These are phyloP conservation scores for Myiozetetes cayanensis DNA, from an alignment of 2,113 vertebrate species.

Conservation along the genomic window DNA sequence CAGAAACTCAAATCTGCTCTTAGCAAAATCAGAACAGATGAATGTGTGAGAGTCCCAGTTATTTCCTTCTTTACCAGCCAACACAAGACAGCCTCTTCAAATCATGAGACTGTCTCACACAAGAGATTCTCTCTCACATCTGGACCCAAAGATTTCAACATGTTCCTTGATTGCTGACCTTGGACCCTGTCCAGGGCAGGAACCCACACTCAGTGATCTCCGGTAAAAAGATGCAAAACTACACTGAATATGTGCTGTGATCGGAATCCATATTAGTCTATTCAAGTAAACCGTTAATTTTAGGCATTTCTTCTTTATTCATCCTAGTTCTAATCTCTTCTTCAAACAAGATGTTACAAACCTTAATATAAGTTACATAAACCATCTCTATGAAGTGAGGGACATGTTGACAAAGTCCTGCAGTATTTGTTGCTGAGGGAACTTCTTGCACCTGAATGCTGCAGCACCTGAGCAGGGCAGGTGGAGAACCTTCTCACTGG, in stretches of 20 bases:
- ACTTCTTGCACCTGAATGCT: neutral
- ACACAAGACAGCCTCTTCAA: neutral
- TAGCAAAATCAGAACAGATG: neutral
- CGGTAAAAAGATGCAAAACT: neutral
- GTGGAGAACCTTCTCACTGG: neutral
- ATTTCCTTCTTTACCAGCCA: neutral
- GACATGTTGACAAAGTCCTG: neutral
- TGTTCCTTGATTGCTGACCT: fast-evolving
- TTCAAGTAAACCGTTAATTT: neutral
- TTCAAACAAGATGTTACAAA: neutral
- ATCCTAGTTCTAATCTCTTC: neutral
- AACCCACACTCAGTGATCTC: neutral
- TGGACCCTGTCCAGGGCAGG: neutral
- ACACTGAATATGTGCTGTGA: neutral
- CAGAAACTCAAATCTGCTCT: neutral
- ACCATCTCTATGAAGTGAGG: neutral
- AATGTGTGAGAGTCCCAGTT: neutral
- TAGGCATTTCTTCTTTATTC: neutral
- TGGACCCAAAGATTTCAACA: neutral
- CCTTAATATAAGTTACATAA: neutral
- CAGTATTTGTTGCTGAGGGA: neutral
- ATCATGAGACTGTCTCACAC: neutral
- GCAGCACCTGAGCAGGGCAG: neutral
- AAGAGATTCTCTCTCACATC: neutral
- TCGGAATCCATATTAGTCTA: neutral